Conservation (phyloP, 2,888 invertebrate genomes). For the Empis stercorea region DNA sequence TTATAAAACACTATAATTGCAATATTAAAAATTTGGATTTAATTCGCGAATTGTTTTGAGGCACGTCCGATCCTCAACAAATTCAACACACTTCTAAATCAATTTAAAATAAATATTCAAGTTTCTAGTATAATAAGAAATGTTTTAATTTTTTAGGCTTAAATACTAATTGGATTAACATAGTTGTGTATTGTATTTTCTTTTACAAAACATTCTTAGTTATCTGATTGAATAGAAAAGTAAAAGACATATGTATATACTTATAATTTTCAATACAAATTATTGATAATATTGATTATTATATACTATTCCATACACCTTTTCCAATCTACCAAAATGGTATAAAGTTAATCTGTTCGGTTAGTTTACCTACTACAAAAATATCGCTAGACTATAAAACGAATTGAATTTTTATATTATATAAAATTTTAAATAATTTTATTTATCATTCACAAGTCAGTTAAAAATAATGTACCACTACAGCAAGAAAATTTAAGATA, state of each 20-base stretch:
- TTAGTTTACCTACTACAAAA: too few relatives aligned
- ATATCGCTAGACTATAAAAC: too few relatives aligned
- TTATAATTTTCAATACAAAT: too few relatives aligned
- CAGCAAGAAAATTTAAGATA: too few relatives aligned
- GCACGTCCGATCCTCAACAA: slow-evolving; percentile 34
- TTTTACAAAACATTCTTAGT: too few relatives aligned
- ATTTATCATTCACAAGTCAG: too few relatives aligned
- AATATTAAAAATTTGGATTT: neutral
- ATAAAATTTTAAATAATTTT: too few relatives aligned
- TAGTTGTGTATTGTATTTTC: slow-evolving; percentile 2
- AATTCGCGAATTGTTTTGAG: slow-evolving; percentile 11
- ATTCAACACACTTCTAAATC: slow-evolving; percentile 27
- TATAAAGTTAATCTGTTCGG: slow-evolving; percentile 14
- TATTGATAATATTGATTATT: too few relatives aligned
- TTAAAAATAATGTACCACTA: too few relatives aligned
- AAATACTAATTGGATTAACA: slow-evolving; percentile 31
- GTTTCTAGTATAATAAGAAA: slow-evolving; percentile 20
- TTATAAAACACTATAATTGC: neutral
- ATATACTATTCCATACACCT: slow-evolving; percentile 9
- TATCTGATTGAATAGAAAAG: too few relatives aligned
- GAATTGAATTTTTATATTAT: too few relatives aligned
- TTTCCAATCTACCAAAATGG: slow-evolving; percentile 17
- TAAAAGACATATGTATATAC: too few relatives aligned
- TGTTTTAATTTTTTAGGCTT: slow-evolving; percentile 13
- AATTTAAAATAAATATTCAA: slow-evolving; percentile 18